These are phyloP conservation scores for Drosophila ohnishii DNA, from an alignment of 1,140 invertebrate species.

Conservation along the genomic window DNA sequence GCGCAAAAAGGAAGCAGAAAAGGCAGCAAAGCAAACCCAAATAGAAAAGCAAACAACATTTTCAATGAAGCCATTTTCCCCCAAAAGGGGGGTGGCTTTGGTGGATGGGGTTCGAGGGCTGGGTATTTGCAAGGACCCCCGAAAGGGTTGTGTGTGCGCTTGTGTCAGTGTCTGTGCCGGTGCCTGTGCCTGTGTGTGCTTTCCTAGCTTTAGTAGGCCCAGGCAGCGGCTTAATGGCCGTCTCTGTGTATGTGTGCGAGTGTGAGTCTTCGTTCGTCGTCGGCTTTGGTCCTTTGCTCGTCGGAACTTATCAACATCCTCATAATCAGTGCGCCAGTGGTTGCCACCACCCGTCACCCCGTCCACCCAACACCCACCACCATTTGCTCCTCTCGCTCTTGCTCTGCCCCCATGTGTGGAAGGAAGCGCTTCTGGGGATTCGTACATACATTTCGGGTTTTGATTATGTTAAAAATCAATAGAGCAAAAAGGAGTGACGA, in stretches of 20 bases:
- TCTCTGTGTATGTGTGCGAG: constrained; percentile 47
- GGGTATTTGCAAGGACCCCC: constrained; percentile 36
- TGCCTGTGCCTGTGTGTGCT: constrained; percentile 15
- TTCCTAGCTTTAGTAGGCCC: constrained; percentile 39
- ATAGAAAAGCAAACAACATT: constrained; percentile 82
- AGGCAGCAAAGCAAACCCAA: constrained; percentile 73
- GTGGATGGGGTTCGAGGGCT: constrained; percentile 11
- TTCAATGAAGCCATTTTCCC: constrained; percentile 79
- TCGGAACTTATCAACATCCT: constrained; percentile 80
- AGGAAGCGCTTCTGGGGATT: constrained; percentile 57
- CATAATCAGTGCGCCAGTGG: constrained; percentile 74
- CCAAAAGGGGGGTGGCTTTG: constrained; percentile 35
- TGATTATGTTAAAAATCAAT: constrained; percentile 83
- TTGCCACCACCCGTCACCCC: constrained; percentile 32
- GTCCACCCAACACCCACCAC: constrained; percentile 10
- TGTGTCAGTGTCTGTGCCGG: constrained; percentile 18
- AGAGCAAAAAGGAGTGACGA: constrained; percentile 81
- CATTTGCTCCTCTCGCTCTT: constrained; percentile 14
- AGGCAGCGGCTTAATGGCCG: constrained; percentile 50
- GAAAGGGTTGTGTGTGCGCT: constrained; percentile 53
- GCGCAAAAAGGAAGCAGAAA: constrained; percentile 52
- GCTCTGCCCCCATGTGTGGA: constrained; percentile 59
- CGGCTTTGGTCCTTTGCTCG: constrained; percentile 50
- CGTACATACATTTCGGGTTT: constrained; percentile 74
- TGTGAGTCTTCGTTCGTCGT: constrained; percentile 56